Base-by-base conservation (phyloP, 2,113 vertebrate genomes). In the Clarias macrocephalus region DNA sequence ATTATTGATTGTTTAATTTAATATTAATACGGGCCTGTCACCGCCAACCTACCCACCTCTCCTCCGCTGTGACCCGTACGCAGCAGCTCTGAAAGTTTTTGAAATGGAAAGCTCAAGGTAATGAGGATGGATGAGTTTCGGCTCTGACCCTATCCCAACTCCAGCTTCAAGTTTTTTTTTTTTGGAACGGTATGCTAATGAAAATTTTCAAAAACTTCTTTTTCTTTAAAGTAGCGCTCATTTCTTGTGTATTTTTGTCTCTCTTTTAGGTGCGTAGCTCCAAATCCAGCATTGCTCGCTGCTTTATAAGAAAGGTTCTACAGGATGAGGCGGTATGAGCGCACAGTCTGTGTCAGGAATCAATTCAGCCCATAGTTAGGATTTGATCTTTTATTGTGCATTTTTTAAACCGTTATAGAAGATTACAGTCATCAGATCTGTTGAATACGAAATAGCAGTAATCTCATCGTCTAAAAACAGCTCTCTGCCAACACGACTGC, bases 1-100 rank as follows among this genome's bases (percentile, higher is more conserved):
- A 86, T 65, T 86, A 85, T 86, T 87, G 77, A 84, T 89, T 81
- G 88, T 82, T 82, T 83, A 37, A 66, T 81, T 68, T 86, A 84
- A 90, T 80, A 65, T 54, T 86, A 84, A 89, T 85, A 72, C 25
- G 37, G 72, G 59, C 13, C 57, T 88, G 75, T 48, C 48, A 48
- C 48, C 48, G 48, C 48, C 48, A 48, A 48, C 48, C 48, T 48
- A 8, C 48, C 48, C 48, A 48, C 7, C 48, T 48, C 48, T 48
- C 48, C 48, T 48, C 48, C 48, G 48, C 7, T 8, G 48, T 48
- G 48, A 48, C 48, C 48, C 48, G 48, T 48, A 48, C 48, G 48
- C 48, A 23, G 73, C 25, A 75, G 5, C 21, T 37, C 30, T 6
- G 7, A 30, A 21, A 18, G 48, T 42, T 42, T 66, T 4, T 62